Percentiles rank a stretch among this genome's conserved stretches.
phyloP scores from a whole-genome alignment of 2,888 invertebrate genomes.

The Morpho deidamia region DNA sequence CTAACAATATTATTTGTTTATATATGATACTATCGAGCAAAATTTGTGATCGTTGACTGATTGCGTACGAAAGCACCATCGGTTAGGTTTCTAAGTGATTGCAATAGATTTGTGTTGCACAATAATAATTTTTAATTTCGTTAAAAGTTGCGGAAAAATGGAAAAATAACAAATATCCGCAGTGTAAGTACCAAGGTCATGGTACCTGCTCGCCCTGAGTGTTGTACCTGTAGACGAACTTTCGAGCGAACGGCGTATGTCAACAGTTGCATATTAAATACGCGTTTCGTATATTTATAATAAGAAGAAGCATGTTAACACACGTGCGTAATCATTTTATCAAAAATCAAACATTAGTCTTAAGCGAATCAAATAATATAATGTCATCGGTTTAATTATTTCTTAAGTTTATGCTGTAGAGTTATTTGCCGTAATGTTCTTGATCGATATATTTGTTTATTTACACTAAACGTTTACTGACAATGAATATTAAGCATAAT shows the following conservation, averaged over 20 bases:
- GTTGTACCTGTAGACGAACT: constrained; percentile 51
- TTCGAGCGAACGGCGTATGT: constrained; percentile 45
- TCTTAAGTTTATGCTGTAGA: neutral
- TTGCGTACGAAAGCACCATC: no score
- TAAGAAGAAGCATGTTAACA: constrained; percentile 5
- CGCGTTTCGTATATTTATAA: constrained; percentile 21
- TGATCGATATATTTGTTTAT: no score
- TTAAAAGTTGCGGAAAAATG: constrained; percentile 53
- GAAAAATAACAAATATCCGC: constrained; percentile 61
- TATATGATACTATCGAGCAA: neutral
- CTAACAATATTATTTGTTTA: neutral
- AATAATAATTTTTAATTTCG: neutral
- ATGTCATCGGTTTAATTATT: neutral
- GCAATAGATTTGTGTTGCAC: no score
- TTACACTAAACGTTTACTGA: no score
- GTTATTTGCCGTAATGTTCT: neutral
- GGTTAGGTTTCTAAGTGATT: no score
- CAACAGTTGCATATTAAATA: constrained; percentile 30
- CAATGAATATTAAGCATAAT: no score
- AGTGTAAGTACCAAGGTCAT: constrained; percentile 59
- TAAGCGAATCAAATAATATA: neutral
- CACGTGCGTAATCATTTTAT: neutral
- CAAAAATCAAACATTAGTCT: neutral
- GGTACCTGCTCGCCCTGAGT: constrained; percentile 65
- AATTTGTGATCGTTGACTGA: no score